Evolutionary conservation across 2,888 invertebrate genomes (phyloP).

Genomic region (Sesia bembeciformis): DNA sequence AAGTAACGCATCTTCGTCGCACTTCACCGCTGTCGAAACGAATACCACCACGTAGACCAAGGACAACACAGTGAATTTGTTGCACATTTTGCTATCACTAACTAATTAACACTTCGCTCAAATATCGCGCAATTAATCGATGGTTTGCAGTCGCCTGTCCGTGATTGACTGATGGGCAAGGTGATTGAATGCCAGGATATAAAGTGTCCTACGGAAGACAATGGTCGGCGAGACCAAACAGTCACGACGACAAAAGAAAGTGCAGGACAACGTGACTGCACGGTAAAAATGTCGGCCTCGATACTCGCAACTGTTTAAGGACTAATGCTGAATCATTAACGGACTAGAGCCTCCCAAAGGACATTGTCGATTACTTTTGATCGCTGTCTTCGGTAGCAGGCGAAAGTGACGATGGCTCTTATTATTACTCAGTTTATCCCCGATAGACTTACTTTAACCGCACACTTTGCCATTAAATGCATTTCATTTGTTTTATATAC

Average conservation of each 20-base stretch:
- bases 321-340: constrained; percentile 59
- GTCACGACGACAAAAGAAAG: constrained; percentile 61
- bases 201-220: constrained; percentile 63
- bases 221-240: constrained; percentile 60
- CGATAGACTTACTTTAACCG: background rate
- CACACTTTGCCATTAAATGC: no score
- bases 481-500: no score
- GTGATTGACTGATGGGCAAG: constrained; percentile 53
- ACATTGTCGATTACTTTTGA: constrained; percentile 30
- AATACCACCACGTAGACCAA: constrained; percentile 49
- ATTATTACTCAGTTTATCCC: background rate
- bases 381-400: constrained; percentile 37
- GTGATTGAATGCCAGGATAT: constrained; percentile 59
- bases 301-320: constrained; percentile 44
- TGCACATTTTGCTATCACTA: constrained; percentile 38
- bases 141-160: constrained; percentile 33
- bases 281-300: constrained; percentile 59
- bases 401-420: constrained; percentile 40
- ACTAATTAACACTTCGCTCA: constrained; percentile 3
- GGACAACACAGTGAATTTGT: constrained; percentile 46
- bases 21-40: constrained; percentile 34
- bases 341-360: constrained; percentile 41
- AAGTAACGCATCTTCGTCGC: constrained; percentile 7
- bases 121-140: constrained; percentile 19
- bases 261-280: constrained; percentile 62